These are phyloP conservation scores for Masnerella sp. DNA, from an alignment of 2,888 invertebrate genomes.

Conservation along the genomic window DNA sequence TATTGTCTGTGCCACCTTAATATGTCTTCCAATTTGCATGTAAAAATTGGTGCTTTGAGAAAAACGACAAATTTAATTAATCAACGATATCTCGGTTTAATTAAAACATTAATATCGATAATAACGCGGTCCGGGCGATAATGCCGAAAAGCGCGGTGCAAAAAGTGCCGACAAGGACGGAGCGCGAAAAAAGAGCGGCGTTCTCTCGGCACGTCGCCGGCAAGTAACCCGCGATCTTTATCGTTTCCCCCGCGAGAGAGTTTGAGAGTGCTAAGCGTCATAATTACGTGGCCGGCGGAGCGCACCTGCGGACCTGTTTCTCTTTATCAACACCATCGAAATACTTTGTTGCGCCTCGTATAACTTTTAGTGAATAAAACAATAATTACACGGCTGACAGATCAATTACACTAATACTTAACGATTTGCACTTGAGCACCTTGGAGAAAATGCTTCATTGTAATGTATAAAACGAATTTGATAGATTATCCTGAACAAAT, in stretches of 20 bases:
- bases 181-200: conserved; percentile 6
- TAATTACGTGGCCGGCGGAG: conserved; percentile 54
- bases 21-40: too few relatives aligned
- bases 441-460: too few relatives aligned
- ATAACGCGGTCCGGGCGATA: conserved; percentile 18
- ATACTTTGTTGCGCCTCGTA: conserved; percentile 48
- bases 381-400: conserved; percentile 58
- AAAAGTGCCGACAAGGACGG: background rate
- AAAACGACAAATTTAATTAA: too few relatives aligned
- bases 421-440: conserved; percentile 44
- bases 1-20: too few relatives aligned
- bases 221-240: conserved; percentile 51
- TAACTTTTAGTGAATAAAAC: conserved; percentile 56
- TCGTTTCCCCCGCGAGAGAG: conserved; percentile 50
- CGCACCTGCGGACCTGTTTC: conserved; percentile 55
- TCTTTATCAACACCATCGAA: conserved; percentile 54
- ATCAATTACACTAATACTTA: conserved; percentile 58
- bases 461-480: too few relatives aligned
- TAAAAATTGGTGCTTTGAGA: too few relatives aligned
- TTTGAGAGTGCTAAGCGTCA: conserved; percentile 56
- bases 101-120: conserved; percentile 37
- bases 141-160: conserved; percentile 12
- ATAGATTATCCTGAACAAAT: too few relatives aligned
- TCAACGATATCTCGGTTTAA: conserved; percentile 17
- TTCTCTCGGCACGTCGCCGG: conserved; percentile 34